Evolutionary conservation across 2,113 vertebrate genomes (phyloP), one percentile per base, ranked within the genome.

Genomic region (Origma solitaria): DNA sequence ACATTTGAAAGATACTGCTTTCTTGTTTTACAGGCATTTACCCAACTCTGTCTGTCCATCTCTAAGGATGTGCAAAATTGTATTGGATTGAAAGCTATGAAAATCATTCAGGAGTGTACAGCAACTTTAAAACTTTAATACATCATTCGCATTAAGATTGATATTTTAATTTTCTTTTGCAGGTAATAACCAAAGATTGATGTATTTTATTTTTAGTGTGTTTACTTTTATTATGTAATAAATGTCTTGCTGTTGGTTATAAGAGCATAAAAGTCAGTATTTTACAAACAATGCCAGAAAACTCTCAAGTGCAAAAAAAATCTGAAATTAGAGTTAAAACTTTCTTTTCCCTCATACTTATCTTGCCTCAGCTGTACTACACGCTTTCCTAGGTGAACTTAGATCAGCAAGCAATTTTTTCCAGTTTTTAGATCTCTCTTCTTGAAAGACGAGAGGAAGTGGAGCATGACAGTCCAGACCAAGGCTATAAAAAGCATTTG

Each of bases 111-210:
- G 88, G 82, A 90, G 54, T 44, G 78, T 47, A 54, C 40, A 92
- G 54, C 25, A 71, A 53, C 53, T 91, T 94, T 88, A 87, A 91
- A 88, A 91, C 88, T 92, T 90, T 65, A 92, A 94, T 79, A 94
- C 42, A 84, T 90, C 92, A 95, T 86, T 42, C 53, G 14, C 86
- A 85, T 56, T 92, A 64, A 96, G 93, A 97, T 84, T 96, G 95
- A 96, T 98, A 97, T 96, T 97, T 98, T 97, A 97, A 97, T 97
- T 98, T 96, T 91, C 82, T 92, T 94, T 89, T 92, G 88, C 88
- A 95, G 92, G 94, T 96, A 97, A 96, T 97, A 97, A 97, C n/a
- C 25, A 87, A 96, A 97, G 94, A 97, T 96, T 95, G 97, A 97
- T 97, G 81, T 65, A 70, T 96, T 97, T 97, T 97, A 95, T 96